phyloP scores from a whole-genome alignment of 2,113 vertebrate species.

The human region GRCh38 chr5:170821001-170821500 shows the following conservation, averaged over 20 bases:
- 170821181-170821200: neutral
- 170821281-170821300: neutral
- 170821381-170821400: neutral
- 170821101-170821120: too few relatives aligned
- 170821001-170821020: too few relatives aligned
- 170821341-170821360: neutral
- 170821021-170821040: too few relatives aligned
- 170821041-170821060: too few relatives aligned
- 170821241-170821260: neutral
- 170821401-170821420: neutral
- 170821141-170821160: neutral
- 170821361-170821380: neutral
- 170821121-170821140: neutral
- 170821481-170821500: slow-evolving; percentile 21
- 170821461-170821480: neutral
- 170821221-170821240: neutral
- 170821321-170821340: neutral
- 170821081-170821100: too few relatives aligned
- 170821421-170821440: neutral
- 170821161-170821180: neutral
- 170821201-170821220: neutral
- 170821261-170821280: neutral
- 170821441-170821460: neutral
- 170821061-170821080: too few relatives aligned
- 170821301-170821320: neutral